phyloP scores from a whole-genome alignment of 2,113 vertebrate species.

The Tychaedon coryphoeus region DNA sequence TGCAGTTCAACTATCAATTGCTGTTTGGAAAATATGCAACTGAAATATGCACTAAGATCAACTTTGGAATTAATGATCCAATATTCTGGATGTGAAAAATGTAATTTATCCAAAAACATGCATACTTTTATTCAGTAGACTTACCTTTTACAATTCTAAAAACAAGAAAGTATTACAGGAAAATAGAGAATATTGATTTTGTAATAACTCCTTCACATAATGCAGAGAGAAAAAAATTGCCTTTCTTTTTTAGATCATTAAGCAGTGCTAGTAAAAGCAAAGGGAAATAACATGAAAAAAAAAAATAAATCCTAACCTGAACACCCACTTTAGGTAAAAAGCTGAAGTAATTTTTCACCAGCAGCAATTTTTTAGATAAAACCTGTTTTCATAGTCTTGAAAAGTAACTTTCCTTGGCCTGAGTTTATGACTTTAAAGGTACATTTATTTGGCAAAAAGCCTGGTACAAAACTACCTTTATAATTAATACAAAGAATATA shows the following conservation, averaged over 20 bases:
- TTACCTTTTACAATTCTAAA: conserved; percentile 58
- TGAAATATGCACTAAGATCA: conserved; percentile 5
- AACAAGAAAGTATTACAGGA: conserved; percentile 52
- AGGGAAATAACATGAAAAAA: conserved; percentile 52
- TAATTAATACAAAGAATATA: neutral
- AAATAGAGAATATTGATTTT: conserved; percentile 65
- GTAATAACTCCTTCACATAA: conserved; percentile 57
- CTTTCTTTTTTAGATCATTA: conserved; percentile 61
- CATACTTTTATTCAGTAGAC: conserved; percentile 57
- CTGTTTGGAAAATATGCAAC: neutral
- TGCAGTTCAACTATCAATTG: neutral
- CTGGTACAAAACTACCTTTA: neutral
- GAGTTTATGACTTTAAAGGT: conserved; percentile 6
- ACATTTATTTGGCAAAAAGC: conserved; percentile 25
- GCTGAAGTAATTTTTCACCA: conserved; percentile 43
- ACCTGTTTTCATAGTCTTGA: neutral
- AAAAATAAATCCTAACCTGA: conserved; percentile 64
- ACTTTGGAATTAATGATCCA: conserved; percentile 3
- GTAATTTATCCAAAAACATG: conserved; percentile 71
- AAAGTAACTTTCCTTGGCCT: conserved; percentile 7
- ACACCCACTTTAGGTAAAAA: conserved; percentile 56
- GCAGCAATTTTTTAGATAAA: conserved; percentile 35
- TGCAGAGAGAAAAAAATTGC: neutral
- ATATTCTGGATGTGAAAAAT: conserved; percentile 11
- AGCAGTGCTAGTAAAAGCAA: conserved; percentile 57